Evolutionary conservation across 2,113 vertebrate genomes (phyloP).

Genomic region (Phalacrocorax pelagicus): DNA sequence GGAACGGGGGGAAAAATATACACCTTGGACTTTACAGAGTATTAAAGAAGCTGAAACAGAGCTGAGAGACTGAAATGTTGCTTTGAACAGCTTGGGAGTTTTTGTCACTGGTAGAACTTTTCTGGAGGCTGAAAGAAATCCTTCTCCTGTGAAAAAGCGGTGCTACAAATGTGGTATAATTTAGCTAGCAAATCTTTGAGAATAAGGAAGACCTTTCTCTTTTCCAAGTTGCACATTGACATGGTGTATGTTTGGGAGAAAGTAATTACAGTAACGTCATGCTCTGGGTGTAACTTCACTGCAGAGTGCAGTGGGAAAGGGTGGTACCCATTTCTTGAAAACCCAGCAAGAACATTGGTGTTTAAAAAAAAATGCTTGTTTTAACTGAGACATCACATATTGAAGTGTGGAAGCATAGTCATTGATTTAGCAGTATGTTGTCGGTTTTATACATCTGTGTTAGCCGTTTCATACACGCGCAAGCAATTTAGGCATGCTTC

Average conservation of each 20-base stretch:
- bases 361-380: background rate
- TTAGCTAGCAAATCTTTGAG: background rate
- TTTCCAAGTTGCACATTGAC: background rate
- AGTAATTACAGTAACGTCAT: background rate
- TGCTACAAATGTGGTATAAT: background rate
- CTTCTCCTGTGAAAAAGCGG: background rate
- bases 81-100: background rate
- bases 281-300: conserved; percentile 26
- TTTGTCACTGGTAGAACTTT: background rate
- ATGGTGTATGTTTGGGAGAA: background rate
- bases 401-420: background rate
- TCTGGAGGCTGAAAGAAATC: background rate
- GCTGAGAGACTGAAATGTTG: background rate
- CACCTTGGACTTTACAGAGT: background rate
- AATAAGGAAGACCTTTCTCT: background rate
- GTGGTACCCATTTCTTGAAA: background rate
- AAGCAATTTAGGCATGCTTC: background rate
- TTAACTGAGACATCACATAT: background rate
- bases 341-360: background rate
- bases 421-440: background rate
- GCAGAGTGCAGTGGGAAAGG: conserved; percentile 19
- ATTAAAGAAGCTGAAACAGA: background rate
- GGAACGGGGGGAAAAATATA: background rate
- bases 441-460: background rate
- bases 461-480: background rate